phyloP scores from a whole-genome alignment of 1,140 invertebrate genomes.

The Lepidurus apus region DNA sequence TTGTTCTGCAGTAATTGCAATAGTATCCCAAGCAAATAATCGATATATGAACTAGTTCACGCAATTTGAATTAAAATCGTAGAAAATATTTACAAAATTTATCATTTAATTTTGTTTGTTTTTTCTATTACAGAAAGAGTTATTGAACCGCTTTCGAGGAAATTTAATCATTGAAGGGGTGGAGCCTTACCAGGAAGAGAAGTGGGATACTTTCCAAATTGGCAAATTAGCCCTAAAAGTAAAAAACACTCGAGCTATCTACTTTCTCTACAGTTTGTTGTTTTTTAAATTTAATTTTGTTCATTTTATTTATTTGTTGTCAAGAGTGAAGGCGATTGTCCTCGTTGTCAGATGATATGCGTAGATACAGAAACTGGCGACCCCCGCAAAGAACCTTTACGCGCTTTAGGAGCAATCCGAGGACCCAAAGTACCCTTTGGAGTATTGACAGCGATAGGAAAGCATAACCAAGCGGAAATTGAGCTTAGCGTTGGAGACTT shows the following conservation, averaged over 20 bases:
- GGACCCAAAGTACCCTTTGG: slow-evolving; percentile 71
- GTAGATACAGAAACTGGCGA: slow-evolving; percentile 77
- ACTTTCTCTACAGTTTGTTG: slow-evolving; percentile 32
- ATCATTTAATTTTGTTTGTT: background rate
- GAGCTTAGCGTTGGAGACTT: background rate
- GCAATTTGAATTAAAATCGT: too few relatives aligned
- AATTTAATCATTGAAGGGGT: slow-evolving; percentile 53
- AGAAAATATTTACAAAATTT: background rate
- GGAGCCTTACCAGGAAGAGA: slow-evolving; percentile 64
- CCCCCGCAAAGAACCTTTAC: slow-evolving; percentile 75
- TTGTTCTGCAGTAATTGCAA: too few relatives aligned
- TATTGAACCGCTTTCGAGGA: slow-evolving; percentile 52
- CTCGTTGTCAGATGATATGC: slow-evolving; percentile 89
- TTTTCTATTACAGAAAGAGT: slow-evolving; percentile 44
- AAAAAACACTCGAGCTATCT: slow-evolving; percentile 34
- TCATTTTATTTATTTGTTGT: slow-evolving; percentile 39
- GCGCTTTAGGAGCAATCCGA: slow-evolving; percentile 66
- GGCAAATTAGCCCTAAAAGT: slow-evolving; percentile 63
- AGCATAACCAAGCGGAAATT: background rate
- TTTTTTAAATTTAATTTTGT: slow-evolving; percentile 37
- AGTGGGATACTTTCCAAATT: slow-evolving; percentile 63
- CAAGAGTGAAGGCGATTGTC: slow-evolving; percentile 69
- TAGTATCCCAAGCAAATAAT: too few relatives aligned
- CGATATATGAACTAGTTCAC: too few relatives aligned
- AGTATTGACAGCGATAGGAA: slow-evolving; percentile 43